phyloP scores from a whole-genome alignment of 1,140 invertebrate species.

The Arion vulgaris region DNA sequence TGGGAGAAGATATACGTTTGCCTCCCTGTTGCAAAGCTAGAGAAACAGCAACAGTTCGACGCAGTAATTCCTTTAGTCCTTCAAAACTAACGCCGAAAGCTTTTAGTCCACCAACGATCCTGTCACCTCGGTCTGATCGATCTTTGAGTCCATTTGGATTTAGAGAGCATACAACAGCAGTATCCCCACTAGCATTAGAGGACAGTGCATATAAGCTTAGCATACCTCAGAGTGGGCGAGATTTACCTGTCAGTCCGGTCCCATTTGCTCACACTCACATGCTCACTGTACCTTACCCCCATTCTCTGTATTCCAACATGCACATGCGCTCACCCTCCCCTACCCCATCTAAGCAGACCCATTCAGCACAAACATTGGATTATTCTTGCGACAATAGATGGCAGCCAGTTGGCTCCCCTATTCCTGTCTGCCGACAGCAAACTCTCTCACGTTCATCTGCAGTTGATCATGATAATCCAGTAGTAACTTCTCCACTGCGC shows the following conservation, averaged over 20 bases:
- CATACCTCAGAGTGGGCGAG: background rate
- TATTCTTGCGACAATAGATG: background rate
- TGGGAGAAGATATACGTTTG: constrained; percentile 45
- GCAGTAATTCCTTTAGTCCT: constrained; percentile 36
- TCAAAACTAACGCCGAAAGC: constrained; percentile 26
- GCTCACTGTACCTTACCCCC: constrained; percentile 33
- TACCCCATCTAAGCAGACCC: constrained; percentile 23
- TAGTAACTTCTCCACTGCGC: constrained; percentile 4
- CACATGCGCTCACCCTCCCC: constrained; percentile 30
- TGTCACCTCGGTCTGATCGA: constrained; percentile 32
- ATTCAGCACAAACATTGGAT: background rate
- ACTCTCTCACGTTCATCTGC: constrained; percentile 30
- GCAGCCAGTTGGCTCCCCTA: constrained; percentile 29
- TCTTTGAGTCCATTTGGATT: constrained; percentile 21
- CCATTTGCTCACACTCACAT: constrained; percentile 11
- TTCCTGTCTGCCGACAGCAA: constrained; percentile 27
- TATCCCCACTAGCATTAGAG: constrained; percentile 24
- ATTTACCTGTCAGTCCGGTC: constrained; percentile 7
- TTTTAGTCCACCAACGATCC: constrained; percentile 27
- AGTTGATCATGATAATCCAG: constrained; percentile 22
- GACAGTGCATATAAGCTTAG: constrained; percentile 35
- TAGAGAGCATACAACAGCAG: constrained; percentile 29
- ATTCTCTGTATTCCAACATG: constrained; percentile 18
- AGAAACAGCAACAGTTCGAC: constrained; percentile 19
- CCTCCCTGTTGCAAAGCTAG: constrained; percentile 37